Base-by-base conservation (phyloP, 2,797 vertebrate species). In the Pangasius macronema region DNA sequence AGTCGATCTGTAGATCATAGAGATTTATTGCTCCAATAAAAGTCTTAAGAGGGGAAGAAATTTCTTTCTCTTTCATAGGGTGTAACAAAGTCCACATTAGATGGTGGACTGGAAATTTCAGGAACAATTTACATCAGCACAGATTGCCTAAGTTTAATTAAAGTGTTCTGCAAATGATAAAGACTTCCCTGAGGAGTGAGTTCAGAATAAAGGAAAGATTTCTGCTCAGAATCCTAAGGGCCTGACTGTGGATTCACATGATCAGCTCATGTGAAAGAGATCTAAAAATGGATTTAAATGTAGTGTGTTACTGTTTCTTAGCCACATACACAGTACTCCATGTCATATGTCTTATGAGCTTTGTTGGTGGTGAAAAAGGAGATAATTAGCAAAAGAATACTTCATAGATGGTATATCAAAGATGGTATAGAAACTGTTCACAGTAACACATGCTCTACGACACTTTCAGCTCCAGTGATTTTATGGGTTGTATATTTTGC, bases 21-120 rank as follows among this genome's bases (percentile, higher is more conserved):
- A 88, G 86, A 93, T 91, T 94, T 94, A 95, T 90, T 85, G 86
- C 77, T 70, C 88, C 92, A 93, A 92, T 94, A 94, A 95, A 94
- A 93, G 61, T 87, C 63, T 68, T 39, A 13, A 87, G 30, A 70
- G 85, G 57, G 75, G 79, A 86, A 82, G 79, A 85, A 86, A 75
- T 83, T 55, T 36, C 30, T 57, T 22, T 82, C 67, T 81, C 39
- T 84, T 33, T 76, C 57, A 46, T 68, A 53, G 16, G 33, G 57
- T n/a, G 83, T 87, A 91, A 90, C 90, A 91, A 93, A 93, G 92
- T 88, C 87, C 90, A 86, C 92, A 90, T 92, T 94, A 93, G 87
- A 85, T 24, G 72, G 76, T 76, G 85, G 90, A 88, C 87, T 91
- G 90, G 73, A 59, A 89, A 85, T 13, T 73, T 85, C 65, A 55